Percentiles rank a stretch among this genome's conserved stretches.
phyloP scores from a whole-genome alignment of 2,797 vertebrate genomes.

The Arctocebus calabarensis region DNA sequence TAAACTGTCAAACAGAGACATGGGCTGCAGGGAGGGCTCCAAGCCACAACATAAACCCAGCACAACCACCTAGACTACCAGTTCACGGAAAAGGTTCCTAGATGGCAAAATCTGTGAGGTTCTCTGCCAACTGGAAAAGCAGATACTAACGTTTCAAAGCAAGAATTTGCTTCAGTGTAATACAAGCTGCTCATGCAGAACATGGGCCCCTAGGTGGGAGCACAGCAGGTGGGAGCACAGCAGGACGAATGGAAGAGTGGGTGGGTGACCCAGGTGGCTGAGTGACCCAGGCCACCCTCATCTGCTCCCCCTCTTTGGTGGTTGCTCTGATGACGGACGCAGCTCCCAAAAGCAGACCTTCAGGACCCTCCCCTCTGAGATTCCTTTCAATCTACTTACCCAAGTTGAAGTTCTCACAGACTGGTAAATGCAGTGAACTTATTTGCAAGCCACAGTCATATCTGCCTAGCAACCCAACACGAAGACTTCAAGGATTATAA shows the following conservation, averaged over 20 bases:
- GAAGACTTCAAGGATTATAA: conserved; percentile 71
- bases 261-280: no score
- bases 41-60: background rate
- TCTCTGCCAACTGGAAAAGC: background rate
- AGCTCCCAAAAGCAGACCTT: background rate
- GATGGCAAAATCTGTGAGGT: background rate
- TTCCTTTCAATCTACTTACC: conserved; percentile 56
- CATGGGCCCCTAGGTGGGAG: background rate
- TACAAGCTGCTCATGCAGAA: background rate
- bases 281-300: background rate
- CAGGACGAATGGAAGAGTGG: no score
- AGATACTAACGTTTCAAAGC: background rate
- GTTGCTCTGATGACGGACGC: conserved; percentile 1
- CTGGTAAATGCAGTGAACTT: conserved; percentile 73
- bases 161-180: background rate
- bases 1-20: background rate
- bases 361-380: background rate
- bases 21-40: no score
- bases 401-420: conserved; percentile 74
- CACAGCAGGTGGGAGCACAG: rapidly evolving
- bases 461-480: conserved; percentile 81
- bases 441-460: conserved; percentile 81
- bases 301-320: background rate
- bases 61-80: background rate
- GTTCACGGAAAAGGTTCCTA: background rate